Evolutionary conservation across 2,888 invertebrate genomes (phyloP).

Genomic region (Acleris cristana): DNA sequence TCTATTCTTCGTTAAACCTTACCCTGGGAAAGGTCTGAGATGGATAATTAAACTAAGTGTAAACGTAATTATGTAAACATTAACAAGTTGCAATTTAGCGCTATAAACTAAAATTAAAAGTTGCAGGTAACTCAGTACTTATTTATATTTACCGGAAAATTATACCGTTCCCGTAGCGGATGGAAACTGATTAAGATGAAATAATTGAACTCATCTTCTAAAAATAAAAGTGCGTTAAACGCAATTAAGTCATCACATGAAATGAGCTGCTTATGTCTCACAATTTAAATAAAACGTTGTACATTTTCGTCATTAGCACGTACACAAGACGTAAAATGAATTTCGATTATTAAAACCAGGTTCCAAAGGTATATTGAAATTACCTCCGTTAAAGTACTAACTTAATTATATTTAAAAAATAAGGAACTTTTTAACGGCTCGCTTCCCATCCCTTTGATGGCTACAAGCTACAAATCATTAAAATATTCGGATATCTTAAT

Average conservation of each 20-base stretch:
- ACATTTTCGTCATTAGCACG: too few relatives aligned
- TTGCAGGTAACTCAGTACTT: neutral
- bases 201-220: conserved; percentile 1
- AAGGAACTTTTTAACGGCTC: conserved; percentile 4
- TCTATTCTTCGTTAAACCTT: conserved; percentile 1
- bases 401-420: neutral
- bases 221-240: conserved; percentile 10
- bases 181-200: conserved; percentile 8
- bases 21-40: conserved; percentile 9
- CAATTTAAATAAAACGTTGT: too few relatives aligned
- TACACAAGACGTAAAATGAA: too few relatives aligned
- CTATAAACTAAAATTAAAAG: too few relatives aligned
- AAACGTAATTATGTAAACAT: neutral
- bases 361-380: too few relatives aligned
- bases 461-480: conserved; percentile 35
- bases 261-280: neutral
- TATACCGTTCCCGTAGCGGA: conserved; percentile 4
- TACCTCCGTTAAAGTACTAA: too few relatives aligned
- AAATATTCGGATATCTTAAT: conserved; percentile 59
- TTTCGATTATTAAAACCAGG: too few relatives aligned
- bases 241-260: neutral
- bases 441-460: neutral
- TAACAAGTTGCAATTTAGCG: neutral
- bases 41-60: neutral
- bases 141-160: conserved; percentile 10